These are phyloP conservation scores for Toxotes chatareus DNA, from an alignment of 2,113 vertebrate species.

Conservation along the genomic window DNA sequence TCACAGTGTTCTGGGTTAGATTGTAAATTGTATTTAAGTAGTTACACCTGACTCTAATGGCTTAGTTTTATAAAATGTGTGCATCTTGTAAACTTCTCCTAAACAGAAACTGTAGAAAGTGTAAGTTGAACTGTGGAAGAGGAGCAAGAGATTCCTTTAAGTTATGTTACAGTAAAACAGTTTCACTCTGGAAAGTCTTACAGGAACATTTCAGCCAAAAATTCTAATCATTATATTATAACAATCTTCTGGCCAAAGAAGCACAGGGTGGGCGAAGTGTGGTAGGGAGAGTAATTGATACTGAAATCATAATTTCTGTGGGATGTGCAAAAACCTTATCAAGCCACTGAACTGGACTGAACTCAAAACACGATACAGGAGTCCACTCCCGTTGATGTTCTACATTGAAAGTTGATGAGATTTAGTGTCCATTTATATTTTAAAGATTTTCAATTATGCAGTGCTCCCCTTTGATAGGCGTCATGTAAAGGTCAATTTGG, in stretches of 20 bases:
- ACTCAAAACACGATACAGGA: not conserved
- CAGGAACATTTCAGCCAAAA: not conserved
- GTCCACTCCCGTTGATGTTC: constrained; percentile 43
- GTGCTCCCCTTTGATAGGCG: constrained; percentile 59
- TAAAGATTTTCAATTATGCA: constrained; percentile 78
- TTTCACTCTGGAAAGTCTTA: not conserved
- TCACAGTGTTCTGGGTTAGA: not conserved
- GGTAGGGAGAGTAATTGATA: not conserved
- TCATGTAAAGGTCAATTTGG: constrained; percentile 76
- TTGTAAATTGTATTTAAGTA: not conserved
- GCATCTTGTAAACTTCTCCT: not conserved
- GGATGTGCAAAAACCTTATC: constrained; percentile 3
- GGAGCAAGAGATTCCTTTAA: not conserved
- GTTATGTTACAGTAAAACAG: not conserved
- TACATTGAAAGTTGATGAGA: constrained; percentile 59
- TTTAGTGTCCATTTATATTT: constrained; percentile 73
- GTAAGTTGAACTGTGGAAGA: not conserved
- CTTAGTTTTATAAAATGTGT: not conserved
- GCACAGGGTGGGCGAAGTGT: not conserved
- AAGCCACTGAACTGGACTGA: constrained; percentile 15
- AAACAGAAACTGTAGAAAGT: not conserved
- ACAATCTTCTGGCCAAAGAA: not conserved
- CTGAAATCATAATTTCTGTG: constrained; percentile 3
- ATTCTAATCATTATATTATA: not conserved
- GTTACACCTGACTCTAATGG: not conserved